These are phyloP conservation scores for Drosophila setifemur DNA, from an alignment of 1,140 invertebrate species.

Conservation along the genomic window DNA sequence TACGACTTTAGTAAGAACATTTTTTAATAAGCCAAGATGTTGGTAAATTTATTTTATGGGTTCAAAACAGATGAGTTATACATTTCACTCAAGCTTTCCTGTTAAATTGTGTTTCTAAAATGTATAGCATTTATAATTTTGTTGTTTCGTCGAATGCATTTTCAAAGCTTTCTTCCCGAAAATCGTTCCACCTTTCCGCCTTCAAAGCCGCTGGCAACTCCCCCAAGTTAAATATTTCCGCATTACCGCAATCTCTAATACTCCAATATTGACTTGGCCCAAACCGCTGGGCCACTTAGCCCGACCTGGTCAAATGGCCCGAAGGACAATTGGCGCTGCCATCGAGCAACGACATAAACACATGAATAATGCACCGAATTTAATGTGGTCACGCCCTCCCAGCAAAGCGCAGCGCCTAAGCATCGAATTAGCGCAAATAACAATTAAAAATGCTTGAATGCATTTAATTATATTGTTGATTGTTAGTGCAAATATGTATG, in stretches of 20 bases:
- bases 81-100: no score
- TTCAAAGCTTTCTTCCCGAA: no score
- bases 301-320: conserved; percentile 27
- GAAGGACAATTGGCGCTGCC: conserved; percentile 13
- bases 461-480: conserved; percentile 77
- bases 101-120: no score
- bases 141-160: no score
- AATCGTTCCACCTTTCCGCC: background rate
- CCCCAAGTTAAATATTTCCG: background rate
- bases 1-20: no score
- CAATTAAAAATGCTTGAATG: conserved; percentile 81
- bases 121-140: background rate
- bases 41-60: no score
- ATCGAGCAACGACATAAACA: conserved; percentile 31
- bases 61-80: no score
- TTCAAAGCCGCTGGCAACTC: background rate
- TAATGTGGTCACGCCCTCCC: conserved; percentile 15
- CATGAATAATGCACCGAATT: conserved; percentile 61
- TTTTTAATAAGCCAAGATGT: no score
- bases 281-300: conserved; percentile 5
- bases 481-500: conserved; percentile 55
- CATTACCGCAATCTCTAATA: conserved; percentile 6
- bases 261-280: background rate
- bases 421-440: conserved; percentile 67
- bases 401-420: conserved; percentile 32